Base-by-base conservation (phyloP, 2,888 invertebrate species). In the Drosophila villosipedis region DNA sequence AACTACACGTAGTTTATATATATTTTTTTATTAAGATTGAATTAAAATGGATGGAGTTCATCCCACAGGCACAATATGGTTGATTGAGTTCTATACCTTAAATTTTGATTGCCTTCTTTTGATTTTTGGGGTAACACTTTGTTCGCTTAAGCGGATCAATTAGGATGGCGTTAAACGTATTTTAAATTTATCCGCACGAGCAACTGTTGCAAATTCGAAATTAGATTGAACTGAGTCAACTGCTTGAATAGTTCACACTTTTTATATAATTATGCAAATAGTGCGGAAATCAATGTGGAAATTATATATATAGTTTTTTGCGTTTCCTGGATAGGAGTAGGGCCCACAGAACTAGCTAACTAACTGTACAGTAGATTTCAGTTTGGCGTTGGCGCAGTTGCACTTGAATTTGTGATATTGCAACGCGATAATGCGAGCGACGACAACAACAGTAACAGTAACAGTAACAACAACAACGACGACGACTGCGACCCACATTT, bases 401-500 rank as follows among this genome's bases (percentile, higher is more conserved):
- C 66, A 75, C 83, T 87, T 84, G 87, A 83, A 67, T 65, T 62
- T 64, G 52, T 69, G 68, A 67, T 70, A 73, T 71, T 39, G 57
- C 66, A 68, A 73, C 67, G 59, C 52, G 71, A 65, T 58, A 66
- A 9, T 58, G 58, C 59, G 58, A 64, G 19, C 53, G 50, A 22
- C 73, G 47, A 25, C 30, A 25, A 53, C 68, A 70, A 31, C 16
- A 19, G 19, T 9, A 9, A 31, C n/a, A 16, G 16, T 7, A 7
- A 30, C 30, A 30, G 30, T 4, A 35, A 53, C 69, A 60, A 53
- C 53, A 22, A 25, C 31, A 31, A 63, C 53, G 55, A 49, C 50
- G n/a, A 41, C 64, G 59, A 65, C 33, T 73, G 65, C 90, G 90
- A 91, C 90, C 90, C 90, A 90, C 90, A 91, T 84, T 83, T 78